phyloP scores from a whole-genome alignment of 2,888 invertebrate genomes.

The Drosophila phalerata region DNA sequence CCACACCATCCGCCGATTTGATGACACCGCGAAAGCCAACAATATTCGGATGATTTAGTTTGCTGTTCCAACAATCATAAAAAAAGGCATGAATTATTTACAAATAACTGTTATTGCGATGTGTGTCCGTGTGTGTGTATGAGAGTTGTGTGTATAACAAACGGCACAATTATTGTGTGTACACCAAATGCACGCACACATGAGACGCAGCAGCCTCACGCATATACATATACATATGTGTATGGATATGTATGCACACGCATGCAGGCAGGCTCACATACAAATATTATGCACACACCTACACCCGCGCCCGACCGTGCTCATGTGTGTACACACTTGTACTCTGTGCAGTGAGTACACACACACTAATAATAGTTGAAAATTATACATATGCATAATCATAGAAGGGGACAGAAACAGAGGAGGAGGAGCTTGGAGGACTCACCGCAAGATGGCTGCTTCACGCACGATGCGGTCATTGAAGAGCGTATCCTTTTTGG shows the following conservation, averaged over 20 bases:
- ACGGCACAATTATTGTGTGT: conserved; percentile 20
- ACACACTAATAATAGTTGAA: conserved; percentile 24
- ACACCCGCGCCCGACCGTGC: conserved; percentile 43
- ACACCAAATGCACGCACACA: conserved; percentile 46
- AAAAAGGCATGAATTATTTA: neutral
- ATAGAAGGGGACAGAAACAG: neutral
- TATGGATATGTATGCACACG: conserved; percentile 20
- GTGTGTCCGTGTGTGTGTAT: neutral
- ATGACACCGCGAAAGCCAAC: conserved; percentile 90
- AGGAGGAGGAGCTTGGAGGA: conserved; percentile 11
- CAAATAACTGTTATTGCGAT: conserved; percentile 5
- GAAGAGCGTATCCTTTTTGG: conserved; percentile 58
- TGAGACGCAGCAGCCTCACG: conserved; percentile 41
- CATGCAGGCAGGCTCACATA: conserved; percentile 30
- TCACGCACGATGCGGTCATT: conserved; percentile 89
- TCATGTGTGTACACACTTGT: conserved; percentile 39
- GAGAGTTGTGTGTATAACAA: conserved; percentile 21
- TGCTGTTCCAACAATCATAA: conserved; percentile 65
- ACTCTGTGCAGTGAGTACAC: conserved; percentile 25
- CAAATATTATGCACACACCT: conserved; percentile 13
- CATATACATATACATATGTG: conserved; percentile 5
- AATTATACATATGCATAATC: conserved; percentile 33
- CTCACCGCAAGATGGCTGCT: conserved; percentile 89
- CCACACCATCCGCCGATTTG: conserved; percentile 80
- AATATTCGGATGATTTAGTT: conserved; percentile 92